phyloP scores from a whole-genome alignment of 2,888 invertebrate species.

The Elaeidobius kamerunicus region DNA sequence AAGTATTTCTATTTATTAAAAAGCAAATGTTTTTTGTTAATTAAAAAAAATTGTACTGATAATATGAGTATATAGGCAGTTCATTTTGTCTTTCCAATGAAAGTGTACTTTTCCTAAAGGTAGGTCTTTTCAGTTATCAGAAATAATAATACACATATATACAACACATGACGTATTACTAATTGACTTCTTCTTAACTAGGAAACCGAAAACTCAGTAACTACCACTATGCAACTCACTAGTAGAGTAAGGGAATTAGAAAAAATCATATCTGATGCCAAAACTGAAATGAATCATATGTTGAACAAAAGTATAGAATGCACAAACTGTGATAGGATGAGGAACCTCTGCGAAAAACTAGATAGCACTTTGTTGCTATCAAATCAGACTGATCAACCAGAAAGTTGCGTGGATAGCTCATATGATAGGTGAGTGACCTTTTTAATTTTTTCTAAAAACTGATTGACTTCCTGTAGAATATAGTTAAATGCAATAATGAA shows the following conservation, averaged over 20 bases:
- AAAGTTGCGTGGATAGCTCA: conserved; percentile 12
- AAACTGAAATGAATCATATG: conserved; percentile 40
- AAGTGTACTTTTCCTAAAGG: conserved; percentile 6
- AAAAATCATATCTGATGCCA: conserved; percentile 50
- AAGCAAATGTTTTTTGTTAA: no score
- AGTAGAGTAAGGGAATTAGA: conserved; percentile 53
- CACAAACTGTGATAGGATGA: conserved; percentile 41
- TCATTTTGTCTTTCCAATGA: no score
- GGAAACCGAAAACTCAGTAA: conserved; percentile 31
- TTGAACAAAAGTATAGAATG: conserved; percentile 38
- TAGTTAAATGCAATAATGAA: no score
- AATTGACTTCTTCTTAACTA: conserved; percentile 28
- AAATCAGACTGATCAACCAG: conserved; percentile 13
- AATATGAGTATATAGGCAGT: no score
- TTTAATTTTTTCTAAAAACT: no score
- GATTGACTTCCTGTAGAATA: no score
- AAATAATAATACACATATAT: not conserved
- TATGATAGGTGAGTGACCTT: conserved; percentile 9
- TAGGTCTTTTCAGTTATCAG: not conserved
- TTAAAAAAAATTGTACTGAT: no score
- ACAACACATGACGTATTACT: not conserved
- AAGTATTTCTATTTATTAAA: no score
- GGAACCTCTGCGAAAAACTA: conserved; percentile 34
- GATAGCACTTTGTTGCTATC: conserved; percentile 29
- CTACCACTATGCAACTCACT: conserved; percentile 44